Evolutionary conservation across 92 coral and sea anemone genomes (phyloP).

Genomic region (Palythoa caribaeorum): DNA sequence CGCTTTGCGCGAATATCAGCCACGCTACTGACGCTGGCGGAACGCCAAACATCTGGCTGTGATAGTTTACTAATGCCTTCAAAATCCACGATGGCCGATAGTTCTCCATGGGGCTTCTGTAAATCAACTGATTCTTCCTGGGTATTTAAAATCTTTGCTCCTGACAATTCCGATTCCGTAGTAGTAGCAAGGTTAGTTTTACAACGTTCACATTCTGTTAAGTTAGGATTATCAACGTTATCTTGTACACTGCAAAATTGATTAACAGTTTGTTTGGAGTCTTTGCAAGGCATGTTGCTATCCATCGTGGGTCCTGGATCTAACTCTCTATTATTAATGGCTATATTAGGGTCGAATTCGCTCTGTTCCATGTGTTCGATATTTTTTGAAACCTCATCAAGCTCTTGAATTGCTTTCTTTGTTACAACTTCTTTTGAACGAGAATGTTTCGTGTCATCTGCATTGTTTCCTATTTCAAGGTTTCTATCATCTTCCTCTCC

Average conservation of each 20-base stretch:
- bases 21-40: conserved; percentile 31
- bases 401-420: neutral
- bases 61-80: neutral
- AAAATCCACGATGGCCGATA: neutral
- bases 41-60: neutral
- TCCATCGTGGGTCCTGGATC: neutral
- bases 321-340: neutral
- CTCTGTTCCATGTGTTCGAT: neutral
- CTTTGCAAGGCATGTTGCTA: neutral
- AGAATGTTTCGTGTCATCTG: neutral
- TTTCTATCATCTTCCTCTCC: neutral
- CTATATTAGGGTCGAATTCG: neutral
- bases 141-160: neutral
- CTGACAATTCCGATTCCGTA: neutral
- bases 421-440: neutral
- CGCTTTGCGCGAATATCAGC: conserved; percentile 20
- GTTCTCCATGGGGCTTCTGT: neutral
- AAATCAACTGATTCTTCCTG: neutral
- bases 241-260: neutral
- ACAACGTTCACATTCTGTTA: neutral
- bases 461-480: neutral
- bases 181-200: neutral
- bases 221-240: neutral
- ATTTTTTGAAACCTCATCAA: neutral
- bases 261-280: neutral